These are phyloP conservation scores for Scatophagus argus DNA, from an alignment of 2,113 vertebrate species.

Conservation along the genomic window DNA sequence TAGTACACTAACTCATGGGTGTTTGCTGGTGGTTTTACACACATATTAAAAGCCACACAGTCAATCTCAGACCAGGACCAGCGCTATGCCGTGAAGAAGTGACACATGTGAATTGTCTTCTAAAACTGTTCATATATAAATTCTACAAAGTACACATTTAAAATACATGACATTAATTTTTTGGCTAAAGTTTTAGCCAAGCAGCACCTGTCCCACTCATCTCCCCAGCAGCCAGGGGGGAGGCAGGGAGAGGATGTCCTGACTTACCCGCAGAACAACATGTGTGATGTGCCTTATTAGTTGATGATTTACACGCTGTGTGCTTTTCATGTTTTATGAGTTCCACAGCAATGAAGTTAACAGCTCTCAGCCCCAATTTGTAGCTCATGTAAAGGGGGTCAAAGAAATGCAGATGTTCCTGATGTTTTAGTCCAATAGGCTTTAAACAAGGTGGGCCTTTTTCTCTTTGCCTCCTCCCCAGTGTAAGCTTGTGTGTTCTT, in stretches of 20 bases:
- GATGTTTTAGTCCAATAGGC: neutral
- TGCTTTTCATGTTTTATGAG: slow-evolving; percentile 34
- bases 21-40: neutral
- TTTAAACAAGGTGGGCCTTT: neutral
- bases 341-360: neutral
- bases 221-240: neutral
- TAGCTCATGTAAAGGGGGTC: neutral
- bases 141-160: neutral
- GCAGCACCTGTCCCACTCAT: slow-evolving; percentile 29
- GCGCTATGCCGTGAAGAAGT: neutral
- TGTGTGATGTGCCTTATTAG: slow-evolving; percentile 13
- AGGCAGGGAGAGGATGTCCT: no score
- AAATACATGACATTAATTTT: neutral
- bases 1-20: neutral
- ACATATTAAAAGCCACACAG: neutral
- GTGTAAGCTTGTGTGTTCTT: neutral
- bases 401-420: slow-evolving; percentile 17
- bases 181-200: slow-evolving; percentile 9
- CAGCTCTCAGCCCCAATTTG: neutral
- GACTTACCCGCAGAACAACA: slow-evolving; percentile 16
- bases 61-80: neutral
- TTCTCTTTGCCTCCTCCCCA: neutral
- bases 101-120: neutral
- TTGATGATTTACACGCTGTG: neutral
- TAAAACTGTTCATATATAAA: neutral